Base-by-base conservation (phyloP, 2,888 invertebrate genomes). In the Exocentrus adspersus region DNA sequence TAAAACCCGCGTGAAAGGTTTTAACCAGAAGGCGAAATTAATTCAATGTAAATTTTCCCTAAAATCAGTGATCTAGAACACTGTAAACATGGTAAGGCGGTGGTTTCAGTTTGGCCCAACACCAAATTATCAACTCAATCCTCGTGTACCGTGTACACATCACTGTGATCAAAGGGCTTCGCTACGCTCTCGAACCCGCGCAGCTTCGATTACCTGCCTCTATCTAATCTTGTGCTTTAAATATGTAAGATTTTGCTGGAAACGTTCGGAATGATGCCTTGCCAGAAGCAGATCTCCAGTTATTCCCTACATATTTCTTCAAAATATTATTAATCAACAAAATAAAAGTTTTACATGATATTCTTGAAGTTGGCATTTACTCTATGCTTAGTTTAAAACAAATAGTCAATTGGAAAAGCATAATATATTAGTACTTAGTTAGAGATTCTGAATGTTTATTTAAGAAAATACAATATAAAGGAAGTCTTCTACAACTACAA, bases 111-210 rank as follows among this genome's bases (percentile, higher is more conserved):
- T 71, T 71, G 71, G 77, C 69, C 77, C 77, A 75, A 78, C 78
- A 76, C 77, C 75, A 76, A 79, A 80, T 80, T 80, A 80, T 78
- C 77, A 77, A 78, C 77, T 72, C 76, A 77, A 80, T 80, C 77
- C 78, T 78, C 75, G 78, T 79, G 77, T 77, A 75, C 75, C 73
- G 75, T 73, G 77, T 77, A 79, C 78, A 79, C 79, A 77, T 77
- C 75, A 71, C 70, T 67, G 72, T 79, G 79, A 80, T 80, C 80
- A 80, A 80, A 80, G 79, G 76, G 73, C 67, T 62, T 30, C 54
- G 45, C 43, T 54, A 66, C 66, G 71, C 70, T 69, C 71, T 70
- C 70, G 72, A 71, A 66, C 71, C 64, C 66, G 67, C 70, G 74
- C 70, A 73, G 78, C 79, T 79, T 79, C 79, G 79, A 79, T 80